These are phyloP conservation scores for Myocastor coypus DNA, from an alignment of 2,113 vertebrate genomes.

Conservation along the genomic window DNA sequence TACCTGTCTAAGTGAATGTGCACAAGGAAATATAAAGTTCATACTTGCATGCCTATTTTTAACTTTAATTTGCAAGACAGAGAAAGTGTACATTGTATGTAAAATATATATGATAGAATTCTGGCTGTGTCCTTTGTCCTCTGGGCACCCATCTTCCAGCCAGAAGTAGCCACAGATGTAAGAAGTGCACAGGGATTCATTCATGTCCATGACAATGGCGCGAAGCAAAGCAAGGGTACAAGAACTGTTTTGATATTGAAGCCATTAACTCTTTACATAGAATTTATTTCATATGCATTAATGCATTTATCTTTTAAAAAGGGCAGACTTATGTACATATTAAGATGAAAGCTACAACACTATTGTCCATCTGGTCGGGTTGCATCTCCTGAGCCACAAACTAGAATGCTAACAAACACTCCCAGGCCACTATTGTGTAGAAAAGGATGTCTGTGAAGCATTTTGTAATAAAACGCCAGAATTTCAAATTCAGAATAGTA, in stretches of 20 bases:
- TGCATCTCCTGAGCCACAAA: neutral
- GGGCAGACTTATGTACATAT: neutral
- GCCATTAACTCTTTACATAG: conserved; percentile 53
- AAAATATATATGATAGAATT: neutral
- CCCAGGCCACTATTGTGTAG: neutral
- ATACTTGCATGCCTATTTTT: neutral
- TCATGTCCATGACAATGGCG: neutral
- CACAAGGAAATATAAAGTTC: neutral
- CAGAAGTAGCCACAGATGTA: neutral
- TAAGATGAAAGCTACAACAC: conserved; percentile 49
- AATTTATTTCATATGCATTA: conserved; percentile 60
- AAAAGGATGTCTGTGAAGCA: neutral
- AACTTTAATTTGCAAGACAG: neutral
- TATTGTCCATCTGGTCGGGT: neutral
- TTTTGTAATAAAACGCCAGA: neutral
- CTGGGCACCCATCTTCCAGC: neutral
- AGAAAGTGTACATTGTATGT: neutral
- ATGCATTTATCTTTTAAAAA: neutral
- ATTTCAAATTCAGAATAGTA: neutral
- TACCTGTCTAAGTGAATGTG: neutral
- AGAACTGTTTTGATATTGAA: conserved; percentile 49
- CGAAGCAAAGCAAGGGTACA: neutral
- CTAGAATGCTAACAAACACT: neutral
- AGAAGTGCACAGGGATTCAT: neutral
- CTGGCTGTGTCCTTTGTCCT: neutral